Percentiles rank a stretch among this genome's conserved stretches.
phyloP scores from a whole-genome alignment of 2,113 vertebrate genomes.

The Lepidothrix coronata region DNA sequence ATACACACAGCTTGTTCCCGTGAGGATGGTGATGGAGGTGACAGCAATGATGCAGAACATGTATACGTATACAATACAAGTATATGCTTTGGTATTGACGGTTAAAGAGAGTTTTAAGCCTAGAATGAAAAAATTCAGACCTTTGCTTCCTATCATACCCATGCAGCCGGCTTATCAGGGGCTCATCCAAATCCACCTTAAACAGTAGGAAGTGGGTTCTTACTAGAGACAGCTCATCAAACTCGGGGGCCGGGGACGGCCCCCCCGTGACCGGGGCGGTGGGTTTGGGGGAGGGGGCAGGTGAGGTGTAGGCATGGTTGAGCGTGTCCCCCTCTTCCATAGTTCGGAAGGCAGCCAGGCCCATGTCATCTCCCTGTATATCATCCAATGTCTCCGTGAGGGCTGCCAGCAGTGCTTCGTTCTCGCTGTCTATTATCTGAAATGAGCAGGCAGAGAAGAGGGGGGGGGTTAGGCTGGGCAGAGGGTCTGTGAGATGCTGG shows the following conservation, averaged over 20 bases:
- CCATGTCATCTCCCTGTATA: constrained; percentile 89
- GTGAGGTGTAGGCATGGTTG: constrained; percentile 75
- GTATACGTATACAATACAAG: constrained; percentile 77
- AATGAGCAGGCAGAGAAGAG: constrained; percentile 44
- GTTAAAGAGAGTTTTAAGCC: constrained; percentile 75
- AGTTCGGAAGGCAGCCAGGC: constrained; percentile 88
- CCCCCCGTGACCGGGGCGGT: constrained; percentile 67
- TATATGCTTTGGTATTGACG: constrained; percentile 72
- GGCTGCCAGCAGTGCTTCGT: constrained; percentile 92
- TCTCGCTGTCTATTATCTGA: constrained; percentile 90
- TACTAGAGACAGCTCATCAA: constrained; percentile 94
- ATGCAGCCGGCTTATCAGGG: constrained; percentile 79
- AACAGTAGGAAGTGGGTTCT: constrained; percentile 82
- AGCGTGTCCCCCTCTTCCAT: constrained; percentile 83
- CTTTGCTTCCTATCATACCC: constrained; percentile 83
- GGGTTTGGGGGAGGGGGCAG: constrained; percentile 70
- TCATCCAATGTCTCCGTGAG: constrained; percentile 94
- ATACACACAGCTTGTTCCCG: constrained; percentile 33
- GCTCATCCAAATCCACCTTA: constrained; percentile 78
- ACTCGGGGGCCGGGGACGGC: constrained; percentile 77
- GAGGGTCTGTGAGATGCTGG: neutral
- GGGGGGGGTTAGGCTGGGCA: neutral
- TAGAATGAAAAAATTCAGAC: constrained; percentile 89
- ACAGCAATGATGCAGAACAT: constrained; percentile 68
- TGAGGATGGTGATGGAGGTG: constrained; percentile 67